Evolutionary conservation across 2,797 vertebrate species (phyloP).

Genomic region (Phylloscopus collybita): DNA sequence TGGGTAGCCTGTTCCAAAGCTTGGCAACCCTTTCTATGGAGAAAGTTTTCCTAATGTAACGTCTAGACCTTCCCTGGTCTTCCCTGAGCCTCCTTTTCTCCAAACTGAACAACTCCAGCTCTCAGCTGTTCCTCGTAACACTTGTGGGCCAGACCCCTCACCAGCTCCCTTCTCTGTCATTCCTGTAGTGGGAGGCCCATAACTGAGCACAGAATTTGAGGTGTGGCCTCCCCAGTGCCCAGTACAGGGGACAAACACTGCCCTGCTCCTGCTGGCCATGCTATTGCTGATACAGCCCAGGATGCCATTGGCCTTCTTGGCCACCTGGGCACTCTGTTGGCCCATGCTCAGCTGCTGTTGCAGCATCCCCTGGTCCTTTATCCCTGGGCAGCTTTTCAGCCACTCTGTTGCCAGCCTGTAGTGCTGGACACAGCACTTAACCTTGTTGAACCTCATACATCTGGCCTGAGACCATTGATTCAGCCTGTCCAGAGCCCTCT

Average conservation of each 20-base stretch:
- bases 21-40: not conserved
- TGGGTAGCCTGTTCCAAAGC: not conserved
- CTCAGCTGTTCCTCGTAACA: not conserved
- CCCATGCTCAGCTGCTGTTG: not conserved
- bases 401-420: not conserved
- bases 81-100: not conserved
- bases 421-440: not conserved
- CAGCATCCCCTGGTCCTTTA: not conserved
- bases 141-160: not conserved
- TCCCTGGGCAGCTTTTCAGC: not conserved
- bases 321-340: not conserved
- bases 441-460: not conserved
- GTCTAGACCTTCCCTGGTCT: not conserved
- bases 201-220: rapidly evolving
- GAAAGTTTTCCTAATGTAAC: not conserved
- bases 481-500: not conserved
- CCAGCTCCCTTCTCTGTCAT: not conserved
- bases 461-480: too few relatives aligned
- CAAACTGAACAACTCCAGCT: not conserved
- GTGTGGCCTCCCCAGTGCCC: not conserved
- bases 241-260: not conserved
- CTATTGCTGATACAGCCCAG: rapidly evolving
- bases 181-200: not conserved
- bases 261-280: not conserved
- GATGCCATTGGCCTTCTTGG: rapidly evolving